A percentile compares a stretch with the other conserved stretches of the same genome.
These are phyloP conservation scores for Oryzias woworae DNA, from an alignment of 2,113 vertebrate genomes.

Conservation along the genomic window DNA sequence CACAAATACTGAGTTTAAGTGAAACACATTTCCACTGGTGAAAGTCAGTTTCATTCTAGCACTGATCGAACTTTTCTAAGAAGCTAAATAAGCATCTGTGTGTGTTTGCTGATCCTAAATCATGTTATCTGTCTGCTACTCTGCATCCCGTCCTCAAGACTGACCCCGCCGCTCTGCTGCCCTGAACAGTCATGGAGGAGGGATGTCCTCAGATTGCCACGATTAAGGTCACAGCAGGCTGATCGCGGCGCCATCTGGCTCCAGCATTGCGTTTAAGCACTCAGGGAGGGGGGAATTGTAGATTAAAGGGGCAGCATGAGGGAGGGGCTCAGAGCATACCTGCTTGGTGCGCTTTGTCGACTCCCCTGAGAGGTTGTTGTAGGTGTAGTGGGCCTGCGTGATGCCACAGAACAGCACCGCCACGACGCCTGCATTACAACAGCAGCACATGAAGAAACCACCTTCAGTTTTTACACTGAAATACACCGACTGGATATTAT, in stretches of 20 bases:
- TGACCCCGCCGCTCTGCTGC: constrained; percentile 22
- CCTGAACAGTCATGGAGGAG: constrained; percentile 25
- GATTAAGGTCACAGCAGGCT: constrained; percentile 70
- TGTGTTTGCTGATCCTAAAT: constrained; percentile 3
- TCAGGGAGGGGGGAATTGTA: neutral
- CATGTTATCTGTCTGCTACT: constrained; percentile 39
- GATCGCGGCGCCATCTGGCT: constrained; percentile 61
- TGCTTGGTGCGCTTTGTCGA: constrained; percentile 94
- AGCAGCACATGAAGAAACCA: constrained; percentile 4
- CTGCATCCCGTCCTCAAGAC: constrained; percentile 38
- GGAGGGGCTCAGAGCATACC: constrained; percentile 65
- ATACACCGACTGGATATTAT: too few species aligned
- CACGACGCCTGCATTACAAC: constrained; percentile 84
- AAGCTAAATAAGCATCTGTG: neutral
- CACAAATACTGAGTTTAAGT: neutral
- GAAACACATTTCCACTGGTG: too few species aligned
- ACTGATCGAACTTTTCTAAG: neutral
- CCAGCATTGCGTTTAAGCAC: neutral
- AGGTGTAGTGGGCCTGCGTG: constrained; percentile 95
- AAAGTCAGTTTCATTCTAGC: neutral
- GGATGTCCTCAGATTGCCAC: constrained; percentile 51
- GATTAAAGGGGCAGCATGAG: neutral
- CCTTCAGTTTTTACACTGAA: neutral
- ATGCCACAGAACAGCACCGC: constrained; percentile 95
- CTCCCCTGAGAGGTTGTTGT: constrained; percentile 91